Evolutionary conservation across 2,888 invertebrate species (phyloP), one percentile per base, ranked within the genome.

Genomic region (Mechanitis mazaeus): DNA sequence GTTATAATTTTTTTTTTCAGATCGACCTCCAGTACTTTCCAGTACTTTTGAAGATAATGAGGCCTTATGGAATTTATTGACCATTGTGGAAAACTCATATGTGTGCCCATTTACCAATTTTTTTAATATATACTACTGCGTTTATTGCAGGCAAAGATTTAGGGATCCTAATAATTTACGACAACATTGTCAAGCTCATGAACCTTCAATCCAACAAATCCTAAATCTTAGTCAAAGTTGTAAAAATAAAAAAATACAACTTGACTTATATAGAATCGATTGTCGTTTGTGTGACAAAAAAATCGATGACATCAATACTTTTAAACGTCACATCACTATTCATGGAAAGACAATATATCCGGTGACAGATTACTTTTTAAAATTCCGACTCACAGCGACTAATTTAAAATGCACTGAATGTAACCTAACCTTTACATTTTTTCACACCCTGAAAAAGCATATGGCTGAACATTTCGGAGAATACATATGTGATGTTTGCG

Each of bases 381-480:
- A 80, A 38, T 88, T 84, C 54, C 73, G 73, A 45, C 64, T 88
- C 0, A 80, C 84, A 0, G 12, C 72, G 0, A 79, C 73, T 0
- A 79, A 77, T 57, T 64, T 87, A 4, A 71, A 72, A 0, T 88
- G 76, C 28, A 65, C 71, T 1, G 77, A 73, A 68, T 84, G 76
- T 47, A 60, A 65, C 1, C 56, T 35, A 69, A 80, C 60, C 50
- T 83, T 69, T 72, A 76, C 67, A 33, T 86, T 75, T 65, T 85
- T 85, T 65, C 85, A 87, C 61, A 84, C 85, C 0, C 56, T 88
- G 9, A 84, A 85, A 57, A 85, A 87, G 47, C 85, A 84, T 58
- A 87, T 86, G 87, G 83, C 84, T 0, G 81, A 84, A 6, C 87
- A 87, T 67, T 87, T 88, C 35, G 86, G 87, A 0, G 83, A 84